These are phyloP conservation scores for Thera britannica DNA, from an alignment of 2,888 invertebrate genomes.

Conservation along the genomic window DNA sequence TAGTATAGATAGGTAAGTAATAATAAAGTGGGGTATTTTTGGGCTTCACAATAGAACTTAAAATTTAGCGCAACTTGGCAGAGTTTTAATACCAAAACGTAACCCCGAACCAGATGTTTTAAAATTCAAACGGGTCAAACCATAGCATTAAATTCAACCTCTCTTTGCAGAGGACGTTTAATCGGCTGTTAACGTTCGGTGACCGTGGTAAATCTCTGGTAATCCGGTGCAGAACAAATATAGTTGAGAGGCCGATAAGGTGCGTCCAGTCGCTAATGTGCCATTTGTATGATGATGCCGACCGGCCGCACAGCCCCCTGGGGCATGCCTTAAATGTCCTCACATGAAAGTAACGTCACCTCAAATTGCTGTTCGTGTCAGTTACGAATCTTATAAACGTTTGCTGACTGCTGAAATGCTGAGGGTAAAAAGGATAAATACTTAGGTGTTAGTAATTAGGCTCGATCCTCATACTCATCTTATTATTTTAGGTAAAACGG, in stretches of 20 bases:
- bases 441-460: slow-evolving; percentile 3
- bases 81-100: slow-evolving; percentile 43
- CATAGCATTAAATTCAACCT: slow-evolving; percentile 69
- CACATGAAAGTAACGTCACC: slow-evolving; percentile 51
- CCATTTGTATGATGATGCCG: slow-evolving; percentile 83
- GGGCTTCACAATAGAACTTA: not conserved
- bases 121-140: slow-evolving; percentile 60
- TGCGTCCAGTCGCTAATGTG: slow-evolving; percentile 79
- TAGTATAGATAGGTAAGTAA: not conserved
- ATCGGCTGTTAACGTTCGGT: slow-evolving; percentile 76
- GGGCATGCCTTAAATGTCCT: slow-evolving; percentile 55
- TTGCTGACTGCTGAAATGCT: slow-evolving; percentile 32
- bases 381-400: slow-evolving; percentile 41
- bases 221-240: slow-evolving; percentile 81
- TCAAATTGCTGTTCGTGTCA: slow-evolving; percentile 42
- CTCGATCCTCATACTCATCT: not conserved
- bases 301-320: slow-evolving; percentile 42
- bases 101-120: slow-evolving; percentile 52
- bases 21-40: not conserved
- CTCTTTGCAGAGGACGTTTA: slow-evolving; percentile 80
- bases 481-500: slow-evolving; percentile 3
- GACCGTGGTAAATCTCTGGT: slow-evolving; percentile 82
- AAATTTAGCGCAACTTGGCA: slow-evolving; percentile 12
- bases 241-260: slow-evolving; percentile 82
- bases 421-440: slow-evolving; percentile 30